phyloP scores from a whole-genome alignment of 2,888 invertebrate species.

The Marasmarcha lunaedactyla region DNA sequence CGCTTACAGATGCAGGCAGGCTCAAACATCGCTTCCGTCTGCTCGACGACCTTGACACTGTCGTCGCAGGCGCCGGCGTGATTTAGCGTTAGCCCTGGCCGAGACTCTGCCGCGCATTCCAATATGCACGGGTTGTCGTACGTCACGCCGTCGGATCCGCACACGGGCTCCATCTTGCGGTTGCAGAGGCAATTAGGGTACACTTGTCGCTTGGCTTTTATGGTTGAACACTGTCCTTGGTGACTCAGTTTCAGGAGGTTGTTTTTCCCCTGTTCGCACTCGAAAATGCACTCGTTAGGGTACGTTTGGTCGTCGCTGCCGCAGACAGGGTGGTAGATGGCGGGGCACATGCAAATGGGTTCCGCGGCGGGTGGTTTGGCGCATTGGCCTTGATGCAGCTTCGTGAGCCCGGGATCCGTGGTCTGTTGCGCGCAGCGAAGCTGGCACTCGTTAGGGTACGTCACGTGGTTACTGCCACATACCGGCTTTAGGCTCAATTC shows the following conservation, averaged over 20 bases:
- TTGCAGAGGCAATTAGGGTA: slow-evolving; percentile 17
- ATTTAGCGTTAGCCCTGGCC: too few species aligned
- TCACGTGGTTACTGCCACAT: too few species aligned
- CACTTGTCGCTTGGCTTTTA: neutral
- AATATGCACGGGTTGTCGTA: too few species aligned
- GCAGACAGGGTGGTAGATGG: slow-evolving; percentile 66
- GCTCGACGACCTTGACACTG: neutral
- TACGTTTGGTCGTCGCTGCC: slow-evolving; percentile 80
- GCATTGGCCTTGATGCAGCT: too few species aligned
- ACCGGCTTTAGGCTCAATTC: too few species aligned
- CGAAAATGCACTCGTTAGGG: slow-evolving; percentile 73
- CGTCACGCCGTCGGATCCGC: neutral
- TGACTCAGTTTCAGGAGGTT: slow-evolving; percentile 13
- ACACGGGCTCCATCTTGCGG: slow-evolving; percentile 5
- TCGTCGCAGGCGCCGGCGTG: neutral
- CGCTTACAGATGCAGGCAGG: too few species aligned
- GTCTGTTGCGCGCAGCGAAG: too few species aligned
- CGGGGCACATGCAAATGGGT: slow-evolving; percentile 29
- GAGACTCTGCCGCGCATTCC: too few species aligned
- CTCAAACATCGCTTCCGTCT: too few species aligned
- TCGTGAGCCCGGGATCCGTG: too few species aligned
- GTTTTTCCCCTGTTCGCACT: slow-evolving; percentile 15
- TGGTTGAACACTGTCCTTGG: slow-evolving; percentile 1
- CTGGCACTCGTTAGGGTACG: too few species aligned
- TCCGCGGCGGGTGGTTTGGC: slow-evolving; percentile 6